phyloP scores from a whole-genome alignment of 2,888 invertebrate species.

The Pollenia amentaria region DNA sequence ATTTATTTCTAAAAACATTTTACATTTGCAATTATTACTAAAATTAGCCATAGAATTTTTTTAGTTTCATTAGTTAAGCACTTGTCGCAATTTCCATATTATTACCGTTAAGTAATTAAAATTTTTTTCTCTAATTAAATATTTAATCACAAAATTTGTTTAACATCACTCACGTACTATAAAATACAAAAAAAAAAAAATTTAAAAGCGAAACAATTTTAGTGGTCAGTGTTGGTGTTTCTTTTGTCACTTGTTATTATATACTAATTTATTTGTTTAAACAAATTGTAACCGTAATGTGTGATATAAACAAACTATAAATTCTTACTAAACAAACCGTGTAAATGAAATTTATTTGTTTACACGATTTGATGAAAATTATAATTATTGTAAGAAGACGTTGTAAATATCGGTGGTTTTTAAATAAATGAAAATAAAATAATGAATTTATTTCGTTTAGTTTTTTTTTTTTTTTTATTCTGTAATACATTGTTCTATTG shows the following conservation, averaged over 20 bases:
- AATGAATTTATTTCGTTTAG: slow-evolving; percentile 18
- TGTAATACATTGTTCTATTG: slow-evolving; percentile 4
- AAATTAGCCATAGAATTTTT: slow-evolving; percentile 6
- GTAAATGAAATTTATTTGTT: slow-evolving; percentile 27
- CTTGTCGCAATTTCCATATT: slow-evolving; percentile 35
- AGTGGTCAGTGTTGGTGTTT: slow-evolving; percentile 3
- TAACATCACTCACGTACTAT: slow-evolving; percentile 40
- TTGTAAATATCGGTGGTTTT: background rate
- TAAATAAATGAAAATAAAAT: slow-evolving; percentile 17
- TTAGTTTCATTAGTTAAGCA: slow-evolving; percentile 27
- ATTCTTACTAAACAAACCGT: slow-evolving; percentile 58
- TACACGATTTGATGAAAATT: background rate
- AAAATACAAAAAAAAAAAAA: background rate
- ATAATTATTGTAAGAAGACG: background rate
- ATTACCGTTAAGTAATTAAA: background rate
- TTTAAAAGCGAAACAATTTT: background rate
- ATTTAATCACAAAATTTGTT: slow-evolving; percentile 10
- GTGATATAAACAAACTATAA: slow-evolving; percentile 62
- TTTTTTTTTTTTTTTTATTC: background rate
- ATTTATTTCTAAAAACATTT: background rate
- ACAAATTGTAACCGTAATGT: slow-evolving; percentile 56
- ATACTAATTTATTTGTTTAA: slow-evolving; percentile 44
- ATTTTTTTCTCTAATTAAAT: slow-evolving; percentile 13
- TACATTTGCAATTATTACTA: background rate
- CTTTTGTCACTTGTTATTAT: slow-evolving; percentile 31